phyloP scores from a whole-genome alignment of 2,113 vertebrate species.

The Pachypanchax playfairii region DNA sequence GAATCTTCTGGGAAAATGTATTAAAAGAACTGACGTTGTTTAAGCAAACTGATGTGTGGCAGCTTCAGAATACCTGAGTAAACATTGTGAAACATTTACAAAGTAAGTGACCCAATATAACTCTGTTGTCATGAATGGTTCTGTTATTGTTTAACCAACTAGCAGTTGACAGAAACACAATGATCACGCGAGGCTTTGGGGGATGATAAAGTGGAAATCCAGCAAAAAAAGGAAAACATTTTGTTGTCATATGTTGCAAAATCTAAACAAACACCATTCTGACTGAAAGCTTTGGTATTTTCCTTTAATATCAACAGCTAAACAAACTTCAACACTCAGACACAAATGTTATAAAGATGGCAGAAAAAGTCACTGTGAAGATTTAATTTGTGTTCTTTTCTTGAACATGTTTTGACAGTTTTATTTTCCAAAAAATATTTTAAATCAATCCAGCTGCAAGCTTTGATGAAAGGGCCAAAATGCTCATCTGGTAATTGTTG shows the following conservation, averaged over 20 bases:
- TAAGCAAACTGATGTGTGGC: too few relatives aligned
- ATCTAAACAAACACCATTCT: not conserved
- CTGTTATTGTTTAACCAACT: constrained; percentile 60
- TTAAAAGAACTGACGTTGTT: too few relatives aligned
- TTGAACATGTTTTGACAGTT: too few relatives aligned
- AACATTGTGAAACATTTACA: constrained; percentile 33
- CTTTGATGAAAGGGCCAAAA: not conserved
- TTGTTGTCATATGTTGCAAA: constrained; percentile 1
- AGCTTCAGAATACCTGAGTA: constrained; percentile 7
- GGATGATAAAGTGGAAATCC: not conserved
- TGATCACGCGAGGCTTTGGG: not conserved
- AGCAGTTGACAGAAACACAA: constrained; percentile 25
- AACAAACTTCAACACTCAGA: not conserved
- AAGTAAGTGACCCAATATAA: too few relatives aligned
- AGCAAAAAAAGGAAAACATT: not conserved
- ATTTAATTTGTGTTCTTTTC: too few relatives aligned
- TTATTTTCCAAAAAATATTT: not conserved
- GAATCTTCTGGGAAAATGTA: too few relatives aligned
- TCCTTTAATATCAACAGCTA: not conserved
- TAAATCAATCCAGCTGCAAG: not conserved
- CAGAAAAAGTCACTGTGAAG: constrained; percentile 3
- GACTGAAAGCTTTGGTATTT: not conserved
- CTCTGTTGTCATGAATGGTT: constrained; percentile 17
- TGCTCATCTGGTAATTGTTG: not conserved
- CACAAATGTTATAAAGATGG: not conserved